Evolutionary conservation across 2,888 invertebrate genomes (phyloP), one percentile per base, ranked within the genome.

Genomic region (Steinernema scapterisci): DNA sequence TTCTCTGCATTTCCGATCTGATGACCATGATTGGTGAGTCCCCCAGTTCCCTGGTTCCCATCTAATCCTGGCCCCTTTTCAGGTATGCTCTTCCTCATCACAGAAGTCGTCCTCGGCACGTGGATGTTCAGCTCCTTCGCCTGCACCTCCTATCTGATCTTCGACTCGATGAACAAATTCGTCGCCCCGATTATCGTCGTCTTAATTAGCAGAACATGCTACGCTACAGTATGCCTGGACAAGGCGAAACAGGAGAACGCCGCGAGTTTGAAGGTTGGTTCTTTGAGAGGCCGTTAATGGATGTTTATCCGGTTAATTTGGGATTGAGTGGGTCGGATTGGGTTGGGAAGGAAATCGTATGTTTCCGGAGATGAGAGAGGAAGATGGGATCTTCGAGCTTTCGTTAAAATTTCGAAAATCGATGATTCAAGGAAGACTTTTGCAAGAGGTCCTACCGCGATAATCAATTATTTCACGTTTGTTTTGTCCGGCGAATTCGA

Each of bases 141-240:
- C 2, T 85, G 84, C 74, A 85, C 81, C 1, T 78, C 85, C 11
- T 86, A 86, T 75, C 77, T 86, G 63, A 74, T 85, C 21, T 84
- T 85, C 73, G 86, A 86, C 70, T 83, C 84, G 38, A 84, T 86
- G 83, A 86, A 86, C 77, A 86, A 86, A 84, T 86, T 86, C 77
- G 79, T 85, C 72, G 85, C 85, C 19, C 85, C 85, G 9, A 85
- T 85, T 73, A 85, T 85, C 71, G 86, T 87, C 11, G 82, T 86
- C 56, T 77, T 86, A 16, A 86, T 86, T 71, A 83, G 83, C 70
- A 81, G 85, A 23, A 87, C 86, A 11, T 86, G 86, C 74, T 86
- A 86, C 70, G 80, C 85, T 31, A 86, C 85, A 3, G 83, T 86
- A 7, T 86, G 86, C 74, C 77, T 85, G 31, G 82, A 85, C 75